Conservation (phyloP, 2,797 vertebrate species). For the Centropyge bicolor region DNA sequence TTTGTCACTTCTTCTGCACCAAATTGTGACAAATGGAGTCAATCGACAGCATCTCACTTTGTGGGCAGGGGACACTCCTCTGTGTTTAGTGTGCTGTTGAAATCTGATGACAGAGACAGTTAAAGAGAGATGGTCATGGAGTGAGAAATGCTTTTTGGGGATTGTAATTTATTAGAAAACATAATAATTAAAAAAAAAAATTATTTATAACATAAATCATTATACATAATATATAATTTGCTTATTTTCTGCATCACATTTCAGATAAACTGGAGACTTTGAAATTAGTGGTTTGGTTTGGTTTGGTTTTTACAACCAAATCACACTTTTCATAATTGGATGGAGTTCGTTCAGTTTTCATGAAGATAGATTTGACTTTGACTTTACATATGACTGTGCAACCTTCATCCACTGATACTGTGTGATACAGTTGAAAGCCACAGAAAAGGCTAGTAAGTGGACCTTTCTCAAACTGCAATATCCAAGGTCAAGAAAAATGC, state of each 20-base stretch:
- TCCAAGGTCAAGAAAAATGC: not conserved
- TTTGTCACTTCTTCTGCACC: slow-evolving; percentile 36
- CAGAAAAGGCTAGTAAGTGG: not conserved
- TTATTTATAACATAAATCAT: too few species aligned
- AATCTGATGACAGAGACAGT: not conserved
- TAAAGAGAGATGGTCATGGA: slow-evolving; percentile 1
- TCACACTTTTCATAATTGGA: not conserved
- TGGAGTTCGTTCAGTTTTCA: not conserved
- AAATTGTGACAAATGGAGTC: slow-evolving; percentile 45
- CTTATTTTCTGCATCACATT: not conserved
- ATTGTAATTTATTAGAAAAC: not conserved
- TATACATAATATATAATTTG: not conserved
- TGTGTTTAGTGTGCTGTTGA: not conserved
- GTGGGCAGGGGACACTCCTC: not conserved
- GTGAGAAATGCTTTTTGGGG: not conserved
- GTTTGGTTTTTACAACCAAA: too few species aligned
- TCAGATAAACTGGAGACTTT: not conserved
- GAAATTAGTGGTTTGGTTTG: too few species aligned
- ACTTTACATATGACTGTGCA: not conserved
- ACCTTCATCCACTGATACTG: not conserved
- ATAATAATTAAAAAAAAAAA: not conserved
- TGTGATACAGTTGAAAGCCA: not conserved
- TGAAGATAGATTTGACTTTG: not conserved
- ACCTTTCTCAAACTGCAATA: not conserved
- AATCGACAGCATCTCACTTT: slow-evolving; percentile 12